Percentiles rank a stretch among this genome's conserved stretches.
phyloP scores from a whole-genome alignment of 2,113 vertebrate genomes.

The Calidris pugnax region DNA sequence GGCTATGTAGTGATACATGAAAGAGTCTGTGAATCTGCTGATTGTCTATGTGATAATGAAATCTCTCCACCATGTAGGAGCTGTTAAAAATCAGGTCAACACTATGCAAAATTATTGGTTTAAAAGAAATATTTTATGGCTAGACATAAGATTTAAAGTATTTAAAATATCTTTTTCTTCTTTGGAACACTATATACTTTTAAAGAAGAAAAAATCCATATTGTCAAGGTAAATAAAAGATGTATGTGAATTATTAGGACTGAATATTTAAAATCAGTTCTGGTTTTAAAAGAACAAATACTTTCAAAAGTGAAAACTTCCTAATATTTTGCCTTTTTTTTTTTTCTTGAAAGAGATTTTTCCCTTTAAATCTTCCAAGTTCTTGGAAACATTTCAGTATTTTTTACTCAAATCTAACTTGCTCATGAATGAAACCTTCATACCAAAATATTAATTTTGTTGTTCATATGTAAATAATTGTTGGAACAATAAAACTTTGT shows the following conservation, averaged over 20 bases:
- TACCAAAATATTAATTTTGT: neutral
- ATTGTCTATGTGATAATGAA: neutral
- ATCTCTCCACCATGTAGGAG: neutral
- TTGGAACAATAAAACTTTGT: neutral
- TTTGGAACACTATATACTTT: neutral
- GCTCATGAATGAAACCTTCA: rapidly evolving
- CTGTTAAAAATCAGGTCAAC: neutral
- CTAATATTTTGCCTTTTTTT: neutral
- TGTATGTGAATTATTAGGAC: neutral
- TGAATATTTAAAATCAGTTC: neutral
- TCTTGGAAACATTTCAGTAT: neutral
- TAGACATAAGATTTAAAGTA: neutral
- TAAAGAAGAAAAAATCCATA: neutral
- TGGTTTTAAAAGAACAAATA: neutral
- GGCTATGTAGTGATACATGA: neutral
- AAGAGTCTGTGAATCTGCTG: neutral
- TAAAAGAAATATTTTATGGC: neutral
- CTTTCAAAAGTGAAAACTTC: neutral
- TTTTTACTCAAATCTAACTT: neutral
- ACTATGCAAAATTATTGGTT: neutral
- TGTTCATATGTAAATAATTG: neutral
- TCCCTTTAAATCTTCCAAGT: neutral
- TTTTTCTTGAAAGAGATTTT: neutral
- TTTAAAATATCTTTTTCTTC: neutral
- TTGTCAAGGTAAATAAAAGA: neutral